phyloP scores from a whole-genome alignment of 2,888 invertebrate genomes.

The Anthophora plumipes region DNA sequence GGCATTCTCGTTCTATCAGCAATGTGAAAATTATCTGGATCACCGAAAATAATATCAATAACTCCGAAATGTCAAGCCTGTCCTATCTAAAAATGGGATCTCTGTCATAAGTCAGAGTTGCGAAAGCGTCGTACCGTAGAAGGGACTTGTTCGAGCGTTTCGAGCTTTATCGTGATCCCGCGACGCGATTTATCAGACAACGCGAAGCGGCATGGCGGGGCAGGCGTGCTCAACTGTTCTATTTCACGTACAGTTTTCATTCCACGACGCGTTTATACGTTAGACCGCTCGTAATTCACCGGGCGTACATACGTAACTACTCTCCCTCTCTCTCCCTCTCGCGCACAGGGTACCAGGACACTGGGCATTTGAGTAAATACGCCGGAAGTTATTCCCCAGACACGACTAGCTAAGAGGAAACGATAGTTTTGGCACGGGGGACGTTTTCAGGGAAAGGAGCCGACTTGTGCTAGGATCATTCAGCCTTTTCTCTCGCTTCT shows the following conservation, averaged over 20 bases:
- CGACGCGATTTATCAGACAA: conserved; percentile 45
- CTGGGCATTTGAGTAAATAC: conserved; percentile 62
- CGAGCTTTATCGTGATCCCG: conserved; percentile 51
- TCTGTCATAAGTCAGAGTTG: no score
- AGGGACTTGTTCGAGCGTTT: conserved; percentile 7
- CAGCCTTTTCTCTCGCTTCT: conserved; percentile 1
- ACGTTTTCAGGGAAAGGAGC: no score
- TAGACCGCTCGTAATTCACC: conserved; percentile 59
- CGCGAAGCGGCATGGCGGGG: neutral
- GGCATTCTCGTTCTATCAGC: no score
- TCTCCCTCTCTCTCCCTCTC: neutral
- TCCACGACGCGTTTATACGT: conserved; percentile 51
- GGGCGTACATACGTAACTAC: conserved; percentile 23
- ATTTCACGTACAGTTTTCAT: conserved; percentile 58
- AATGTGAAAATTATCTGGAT: no score
- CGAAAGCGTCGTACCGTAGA: neutral
- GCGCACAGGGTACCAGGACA: conserved; percentile 30
- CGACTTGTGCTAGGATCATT: neutral
- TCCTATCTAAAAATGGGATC: neutral
- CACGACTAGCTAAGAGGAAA: conserved; percentile 59
- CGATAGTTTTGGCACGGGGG: conserved; percentile 54
- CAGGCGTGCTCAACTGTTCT: conserved; percentile 33
- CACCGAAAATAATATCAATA: neutral
- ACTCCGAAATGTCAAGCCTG: neutral
- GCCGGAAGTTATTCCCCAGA: conserved; percentile 64